Evolutionary conservation across 1,140 invertebrate genomes (phyloP), one percentile per base, ranked within the genome.

Genomic region (Drosophila tropicalis): DNA sequence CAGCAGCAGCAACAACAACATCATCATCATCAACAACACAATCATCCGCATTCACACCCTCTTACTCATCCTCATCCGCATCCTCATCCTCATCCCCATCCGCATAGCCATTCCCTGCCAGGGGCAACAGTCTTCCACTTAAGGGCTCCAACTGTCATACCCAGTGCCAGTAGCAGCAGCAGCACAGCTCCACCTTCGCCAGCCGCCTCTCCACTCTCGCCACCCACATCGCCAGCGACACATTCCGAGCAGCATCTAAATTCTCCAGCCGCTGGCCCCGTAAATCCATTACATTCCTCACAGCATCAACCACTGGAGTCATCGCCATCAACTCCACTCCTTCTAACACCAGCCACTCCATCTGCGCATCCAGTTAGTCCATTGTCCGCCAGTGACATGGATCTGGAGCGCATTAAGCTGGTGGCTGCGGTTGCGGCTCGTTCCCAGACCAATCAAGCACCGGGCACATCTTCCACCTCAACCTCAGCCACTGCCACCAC

Each of bases 381-480:
- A 2, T 36, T 69, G 19, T 66, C 67, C 55, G 60, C 68, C 70
- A 56, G 63, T 66, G 90, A 91, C 25, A 90, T 92, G 76, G 91
- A 92, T 73, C 69, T 92, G 64, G 91, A 92, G 72, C 81, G 91
- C 60, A 81, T 92, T 65, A 92, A 92, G 58, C 76, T 92, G 70
- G 91, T 91, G 36, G 87, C 90, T 15, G 87, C 86, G 40, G 85
- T 84, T 12, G 89, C 83, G 1, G 90, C 81, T 0, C 84, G 82
- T 62, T 74, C 72, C 57, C 67, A 19, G 13, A 76, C 34, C 10
- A 17, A 15, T 9, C 82, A 72, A 67, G 75, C 51, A 15, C 51
- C 81, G 61, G 70, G 81, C 61, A 57, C 78, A 25, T 67, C 75
- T 57, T 34, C 64, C 62, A 60, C 64, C 58, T 62, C 74, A 10